Base-by-base conservation (phyloP, 2,797 vertebrate species). In the Coluber constrictor region DNA sequence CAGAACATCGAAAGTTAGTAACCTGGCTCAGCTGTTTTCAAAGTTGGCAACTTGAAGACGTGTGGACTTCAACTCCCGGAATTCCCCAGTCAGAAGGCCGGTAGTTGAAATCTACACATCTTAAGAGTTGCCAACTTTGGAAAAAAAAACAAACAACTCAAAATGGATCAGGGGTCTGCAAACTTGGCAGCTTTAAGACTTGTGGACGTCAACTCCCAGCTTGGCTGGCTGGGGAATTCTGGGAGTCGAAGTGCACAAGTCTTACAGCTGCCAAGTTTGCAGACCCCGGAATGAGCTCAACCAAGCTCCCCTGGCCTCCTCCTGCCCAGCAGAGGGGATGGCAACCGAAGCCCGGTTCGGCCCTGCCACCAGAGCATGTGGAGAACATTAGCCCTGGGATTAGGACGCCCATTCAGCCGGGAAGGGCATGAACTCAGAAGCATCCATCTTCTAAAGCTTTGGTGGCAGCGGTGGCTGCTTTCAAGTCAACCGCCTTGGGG, bases 301-400 rank as follows among this genome's bases (percentile, higher is more conserved):
- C 25, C 51, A 55, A 51, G 12, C 86, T 18, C 86, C 55, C 27
- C 86, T 29, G 29, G 47, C 37, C 9, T 27, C 83, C 27, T 18
- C 1, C 16, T 87, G 12, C 51, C 86, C 12, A 15, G 25, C 51
- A 27, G 16, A 13, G 32, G 32, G 13, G 54, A 7, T 7, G 3
- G 25, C n/a, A 51, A 8, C 54, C 51, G 9, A 32, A 56, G 86
- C 66, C 1, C 23, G 0, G 0, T 51, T 16, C 29, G 15, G 15
- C 79, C 27, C 10, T 37, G 47, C 6, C 55, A 8, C 61, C 9
- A 13, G 91, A 86, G 47, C 0, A 0, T 3, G 5, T 37, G 89
- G 29, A 74, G 7, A 7, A 1, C 7, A 91, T 91, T 83, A 94
- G 79, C 59, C n/a, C 16, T 32, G 91, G 87, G 47, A 94, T 15